Percentiles rank a stretch among this genome's conserved stretches.
These are phyloP conservation scores for Thalassarche chlororhynchos DNA, from an alignment of 2,113 vertebrate genomes.

Conservation along the genomic window DNA sequence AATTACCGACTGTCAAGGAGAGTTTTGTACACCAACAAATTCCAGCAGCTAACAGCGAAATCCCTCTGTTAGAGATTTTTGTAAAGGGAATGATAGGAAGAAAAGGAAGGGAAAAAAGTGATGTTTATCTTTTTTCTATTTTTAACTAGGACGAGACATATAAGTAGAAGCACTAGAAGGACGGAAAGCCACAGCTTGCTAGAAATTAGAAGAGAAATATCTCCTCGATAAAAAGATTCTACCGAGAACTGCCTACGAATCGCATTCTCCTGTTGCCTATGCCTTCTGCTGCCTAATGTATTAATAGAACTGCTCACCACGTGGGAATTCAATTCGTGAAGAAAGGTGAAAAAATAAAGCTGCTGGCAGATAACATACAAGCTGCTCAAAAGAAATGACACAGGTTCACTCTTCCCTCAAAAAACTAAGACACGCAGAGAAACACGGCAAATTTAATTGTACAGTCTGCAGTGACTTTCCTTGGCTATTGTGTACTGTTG, in stretches of 20 bases:
- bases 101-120: not conserved
- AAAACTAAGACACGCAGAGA: not conserved
- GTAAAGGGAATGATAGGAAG: not conserved
- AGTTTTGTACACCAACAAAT: not conserved
- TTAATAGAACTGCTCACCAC: not conserved
- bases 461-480: not conserved
- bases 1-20: not conserved
- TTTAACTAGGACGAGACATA: not conserved
- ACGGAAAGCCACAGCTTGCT: not conserved
- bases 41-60: not conserved
- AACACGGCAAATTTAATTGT: not conserved
- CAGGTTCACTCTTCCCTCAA: not conserved
- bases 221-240: not conserved
- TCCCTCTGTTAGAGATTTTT: not conserved
- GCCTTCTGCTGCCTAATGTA: not conserved
- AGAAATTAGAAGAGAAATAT: not conserved
- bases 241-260: not conserved
- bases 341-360: not conserved
- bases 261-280: not conserved
- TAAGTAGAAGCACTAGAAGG: not conserved
- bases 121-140: not conserved
- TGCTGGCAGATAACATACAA: not conserved
- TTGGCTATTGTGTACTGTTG: not conserved
- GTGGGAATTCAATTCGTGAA: not conserved
- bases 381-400: not conserved